Evolutionary conservation across 1,140 invertebrate species (phyloP).

Genomic region (Drosophila rufa): DNA sequence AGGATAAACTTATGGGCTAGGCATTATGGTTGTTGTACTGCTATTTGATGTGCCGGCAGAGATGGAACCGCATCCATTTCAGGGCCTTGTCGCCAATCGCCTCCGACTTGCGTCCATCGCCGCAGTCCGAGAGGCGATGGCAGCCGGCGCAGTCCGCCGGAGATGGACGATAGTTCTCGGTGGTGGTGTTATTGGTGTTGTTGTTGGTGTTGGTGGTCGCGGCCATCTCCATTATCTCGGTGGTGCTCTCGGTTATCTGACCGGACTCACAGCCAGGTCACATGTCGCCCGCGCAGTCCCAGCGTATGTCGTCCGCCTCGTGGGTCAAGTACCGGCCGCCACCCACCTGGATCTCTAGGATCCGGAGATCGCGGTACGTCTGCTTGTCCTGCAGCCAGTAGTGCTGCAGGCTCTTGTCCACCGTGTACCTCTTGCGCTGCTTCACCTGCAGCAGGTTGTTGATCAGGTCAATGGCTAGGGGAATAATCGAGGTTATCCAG

Average conservation of each 20-base stretch:
- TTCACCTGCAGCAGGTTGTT: constrained; percentile 99
- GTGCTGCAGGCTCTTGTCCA: constrained; percentile 98
- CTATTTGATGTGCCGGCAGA: constrained; percentile 84
- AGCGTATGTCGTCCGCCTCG: constrained; percentile 97
- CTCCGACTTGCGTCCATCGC: constrained; percentile 71
- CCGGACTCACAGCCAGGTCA: constrained; percentile 64
- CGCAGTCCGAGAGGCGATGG: constrained; percentile 66
- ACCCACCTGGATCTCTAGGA: constrained; percentile 93
- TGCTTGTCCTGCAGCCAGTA: constrained; percentile 98
- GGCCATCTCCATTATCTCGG: constrained; percentile 11
- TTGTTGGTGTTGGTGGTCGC: not conserved
- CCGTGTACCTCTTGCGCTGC: constrained; percentile 97
- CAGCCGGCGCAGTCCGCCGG: constrained; percentile 66
- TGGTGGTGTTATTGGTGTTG: constrained; percentile 21
- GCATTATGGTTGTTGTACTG: constrained; percentile 36
- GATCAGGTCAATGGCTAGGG: constrained; percentile 98
- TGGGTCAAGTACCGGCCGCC: constrained; percentile 95
- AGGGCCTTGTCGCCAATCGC: constrained; percentile 82
- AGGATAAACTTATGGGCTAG: constrained; percentile 47
- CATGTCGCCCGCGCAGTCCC: constrained; percentile 88
- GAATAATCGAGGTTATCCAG: not conserved
- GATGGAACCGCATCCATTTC: constrained; percentile 82
- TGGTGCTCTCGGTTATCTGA: constrained; percentile 12
- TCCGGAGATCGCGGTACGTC: constrained; percentile 97
- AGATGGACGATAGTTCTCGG: constrained; percentile 55